Percentiles rank a stretch among this genome's conserved stretches.
phyloP scores from a whole-genome alignment of 1,140 invertebrate genomes.

The Solenopsis fugax region DNA sequence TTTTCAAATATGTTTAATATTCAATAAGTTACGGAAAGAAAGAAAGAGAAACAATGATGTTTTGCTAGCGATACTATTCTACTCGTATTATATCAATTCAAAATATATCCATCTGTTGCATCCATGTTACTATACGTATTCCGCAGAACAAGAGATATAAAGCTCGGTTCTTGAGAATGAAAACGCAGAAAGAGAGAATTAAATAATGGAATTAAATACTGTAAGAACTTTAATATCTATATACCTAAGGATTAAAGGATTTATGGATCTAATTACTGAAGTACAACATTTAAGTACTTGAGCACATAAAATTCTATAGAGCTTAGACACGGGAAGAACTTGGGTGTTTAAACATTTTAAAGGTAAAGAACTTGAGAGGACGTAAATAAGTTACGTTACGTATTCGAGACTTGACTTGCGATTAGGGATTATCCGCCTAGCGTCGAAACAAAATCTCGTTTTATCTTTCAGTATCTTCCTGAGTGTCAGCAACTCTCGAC shows the following conservation, averaged over 20 bases:
- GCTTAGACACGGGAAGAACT: background rate
- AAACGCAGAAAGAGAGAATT: background rate
- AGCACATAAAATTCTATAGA: background rate
- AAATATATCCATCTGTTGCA: slow-evolving; percentile 7
- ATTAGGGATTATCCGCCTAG: slow-evolving; percentile 4
- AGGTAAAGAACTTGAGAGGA: background rate
- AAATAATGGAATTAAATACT: slow-evolving; percentile 26
- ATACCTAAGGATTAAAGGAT: slow-evolving; percentile 17
- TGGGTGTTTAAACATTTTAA: slow-evolving; percentile 3
- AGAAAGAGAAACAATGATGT: background rate
- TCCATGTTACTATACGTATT: background rate
- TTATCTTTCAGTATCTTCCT: slow-evolving; percentile 50
- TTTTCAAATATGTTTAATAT: background rate
- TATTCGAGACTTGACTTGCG: slow-evolving; percentile 58
- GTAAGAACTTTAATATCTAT: slow-evolving; percentile 1
- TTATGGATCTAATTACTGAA: slow-evolving; percentile 18
- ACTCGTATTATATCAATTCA: background rate
- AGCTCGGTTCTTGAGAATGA: background rate
- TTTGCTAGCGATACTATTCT: background rate
- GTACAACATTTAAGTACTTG: background rate
- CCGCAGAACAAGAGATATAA: background rate
- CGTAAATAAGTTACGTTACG: background rate
- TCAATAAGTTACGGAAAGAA: background rate
- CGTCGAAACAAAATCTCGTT: slow-evolving; percentile 12
- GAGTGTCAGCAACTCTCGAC: background rate